Evolutionary conservation across 1,140 invertebrate genomes (phyloP).

Genomic region (Drosophila quadrilineata): DNA sequence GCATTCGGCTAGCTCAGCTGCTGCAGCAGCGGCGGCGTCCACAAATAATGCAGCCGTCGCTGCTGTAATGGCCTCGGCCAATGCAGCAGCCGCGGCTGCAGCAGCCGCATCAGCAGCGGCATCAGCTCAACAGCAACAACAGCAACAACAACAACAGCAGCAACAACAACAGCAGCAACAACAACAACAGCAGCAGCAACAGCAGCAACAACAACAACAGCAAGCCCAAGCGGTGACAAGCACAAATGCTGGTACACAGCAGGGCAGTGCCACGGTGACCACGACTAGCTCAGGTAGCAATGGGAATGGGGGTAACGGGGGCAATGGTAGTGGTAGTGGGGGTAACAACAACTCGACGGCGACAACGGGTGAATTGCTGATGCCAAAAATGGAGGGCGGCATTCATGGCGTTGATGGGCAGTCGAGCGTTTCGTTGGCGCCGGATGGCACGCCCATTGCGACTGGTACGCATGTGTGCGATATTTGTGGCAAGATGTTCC

Average conservation of each 20-base stretch:
- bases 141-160: conserved; percentile 22
- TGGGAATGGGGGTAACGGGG: conserved; percentile 33
- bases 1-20: conserved; percentile 64
- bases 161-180: conserved; percentile 24
- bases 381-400: conserved; percentile 84
- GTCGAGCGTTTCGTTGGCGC: conserved; percentile 82
- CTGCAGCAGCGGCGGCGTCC: conserved; percentile 63
- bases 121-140: conserved; percentile 33
- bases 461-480: conserved; percentile 90
- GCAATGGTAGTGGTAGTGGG: conserved; percentile 32
- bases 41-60: conserved; percentile 75
- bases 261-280: conserved; percentile 37
- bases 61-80: conserved; percentile 68
- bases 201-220: too few relatives aligned
- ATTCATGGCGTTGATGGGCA: conserved; percentile 83
- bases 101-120: conserved; percentile 56
- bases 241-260: conserved; percentile 33
- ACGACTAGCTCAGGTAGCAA: conserved; percentile 43
- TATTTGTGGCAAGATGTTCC: conserved; percentile 92
- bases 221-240: conserved; percentile 16
- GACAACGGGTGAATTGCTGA: conserved; percentile 74
- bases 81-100: conserved; percentile 63
- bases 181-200: conserved; percentile 14
- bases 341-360: conserved; percentile 27
- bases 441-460: conserved; percentile 82